phyloP scores from a whole-genome alignment of 2,888 invertebrate genomes.

The Aethes cnicana region DNA sequence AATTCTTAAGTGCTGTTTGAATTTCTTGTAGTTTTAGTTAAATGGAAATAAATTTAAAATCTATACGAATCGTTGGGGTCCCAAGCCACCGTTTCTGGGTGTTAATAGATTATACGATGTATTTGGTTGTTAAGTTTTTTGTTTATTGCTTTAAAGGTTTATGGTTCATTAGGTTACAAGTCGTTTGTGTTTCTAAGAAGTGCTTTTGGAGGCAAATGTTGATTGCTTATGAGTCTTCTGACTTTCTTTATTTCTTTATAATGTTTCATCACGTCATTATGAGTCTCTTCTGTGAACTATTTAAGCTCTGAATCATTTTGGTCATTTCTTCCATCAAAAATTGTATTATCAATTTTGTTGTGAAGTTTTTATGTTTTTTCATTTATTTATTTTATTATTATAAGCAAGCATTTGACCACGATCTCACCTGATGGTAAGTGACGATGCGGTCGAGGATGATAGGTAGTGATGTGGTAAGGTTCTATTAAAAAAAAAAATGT shows the following conservation, averaged over 20 bases:
- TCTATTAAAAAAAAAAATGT: no score
- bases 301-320: no score
- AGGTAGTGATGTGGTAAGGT: no score
- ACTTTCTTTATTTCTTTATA: not conserved
- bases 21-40: slow-evolving; percentile 41
- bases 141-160: slow-evolving; percentile 26
- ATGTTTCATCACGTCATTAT: not conserved
- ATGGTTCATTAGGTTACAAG: slow-evolving; percentile 31
- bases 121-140: slow-evolving; percentile 29
- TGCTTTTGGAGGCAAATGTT: slow-evolving; percentile 3
- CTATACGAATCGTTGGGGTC: slow-evolving; percentile 59
- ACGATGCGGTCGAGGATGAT: no score
- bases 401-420: no score
- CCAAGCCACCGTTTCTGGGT: slow-evolving; percentile 66
- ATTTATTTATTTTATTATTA: no score
- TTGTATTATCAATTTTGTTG: no score
- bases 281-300: no score
- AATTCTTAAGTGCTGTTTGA: not conserved
- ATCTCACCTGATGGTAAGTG: no score
- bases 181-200: slow-evolving; percentile 22
- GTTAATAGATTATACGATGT: slow-evolving; percentile 67
- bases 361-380: no score
- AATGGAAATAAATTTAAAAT: slow-evolving; percentile 69
- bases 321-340: no score
- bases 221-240: slow-evolving; percentile 20